A percentile compares a stretch with the other conserved stretches of the same genome.
Evolutionary conservation across 2,797 vertebrate species (phyloP).

Genomic region (Phrynocephalus guinanensis): DNA sequence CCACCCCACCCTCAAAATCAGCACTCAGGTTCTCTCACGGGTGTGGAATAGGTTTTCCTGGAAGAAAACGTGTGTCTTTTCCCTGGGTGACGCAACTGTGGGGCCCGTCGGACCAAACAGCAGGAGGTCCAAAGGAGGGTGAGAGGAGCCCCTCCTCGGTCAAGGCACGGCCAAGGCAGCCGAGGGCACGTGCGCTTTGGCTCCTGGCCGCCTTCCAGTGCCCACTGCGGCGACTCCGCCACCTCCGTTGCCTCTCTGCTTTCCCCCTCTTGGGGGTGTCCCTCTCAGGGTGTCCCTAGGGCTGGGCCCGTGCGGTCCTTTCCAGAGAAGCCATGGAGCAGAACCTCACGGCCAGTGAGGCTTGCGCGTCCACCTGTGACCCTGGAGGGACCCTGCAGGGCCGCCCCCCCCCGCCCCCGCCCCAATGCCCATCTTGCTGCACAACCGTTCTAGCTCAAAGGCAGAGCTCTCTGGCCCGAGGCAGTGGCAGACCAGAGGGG

Average conservation of each 20-base stretch:
- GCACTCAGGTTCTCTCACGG: neutral
- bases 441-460: too few relatives aligned
- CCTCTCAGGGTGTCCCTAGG: neutral
- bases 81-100: accelerated
- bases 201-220: neutral
- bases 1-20: neutral
- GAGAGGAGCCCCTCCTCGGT: neutral
- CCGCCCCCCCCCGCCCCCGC: neutral
- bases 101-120: accelerated
- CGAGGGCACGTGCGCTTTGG: too few relatives aligned
- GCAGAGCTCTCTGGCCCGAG: too few relatives aligned
- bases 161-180: neutral
- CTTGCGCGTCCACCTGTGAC: neutral
- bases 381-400: neutral
- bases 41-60: neutral
- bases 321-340: neutral
- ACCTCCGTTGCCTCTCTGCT: neutral
- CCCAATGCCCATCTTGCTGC: too few relatives aligned
- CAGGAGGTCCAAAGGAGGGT: neutral
- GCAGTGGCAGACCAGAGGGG: too few relatives aligned
- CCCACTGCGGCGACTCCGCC: neutral
- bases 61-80: neutral
- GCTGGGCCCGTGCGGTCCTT: neutral
- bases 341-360: neutral
- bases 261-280: neutral